These are phyloP conservation scores for Phaenicophaeus curvirostris DNA, from an alignment of 2,797 vertebrate genomes.

Conservation along the genomic window DNA sequence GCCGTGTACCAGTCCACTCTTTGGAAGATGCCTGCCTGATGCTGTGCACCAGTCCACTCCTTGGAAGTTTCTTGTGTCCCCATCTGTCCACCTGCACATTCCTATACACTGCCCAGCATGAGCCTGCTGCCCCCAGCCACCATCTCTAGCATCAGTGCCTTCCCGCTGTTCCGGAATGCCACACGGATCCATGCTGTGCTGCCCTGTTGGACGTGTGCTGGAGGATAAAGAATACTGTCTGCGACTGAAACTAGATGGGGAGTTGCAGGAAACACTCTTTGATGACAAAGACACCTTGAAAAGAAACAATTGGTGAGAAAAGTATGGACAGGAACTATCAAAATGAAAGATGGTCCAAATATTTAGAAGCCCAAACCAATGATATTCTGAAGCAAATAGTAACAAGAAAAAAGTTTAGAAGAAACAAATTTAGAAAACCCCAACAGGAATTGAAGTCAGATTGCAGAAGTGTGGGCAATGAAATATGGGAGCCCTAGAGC, in stretches of 20 bases:
- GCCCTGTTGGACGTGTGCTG: accelerated
- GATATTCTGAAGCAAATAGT: not conserved
- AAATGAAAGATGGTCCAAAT: not conserved
- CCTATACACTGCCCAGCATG: accelerated
- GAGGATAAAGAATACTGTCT: accelerated
- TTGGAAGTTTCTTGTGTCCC: not conserved
- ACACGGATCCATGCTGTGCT: accelerated
- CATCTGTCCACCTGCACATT: accelerated
- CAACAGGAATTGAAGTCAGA: too few relatives aligned
- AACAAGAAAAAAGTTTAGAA: not conserved
- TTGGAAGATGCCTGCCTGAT: too few relatives aligned
- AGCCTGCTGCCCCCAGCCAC: not conserved
- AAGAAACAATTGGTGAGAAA: not conserved
- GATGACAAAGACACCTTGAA: not conserved
- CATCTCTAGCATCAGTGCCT: not conserved
- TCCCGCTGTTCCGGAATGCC: not conserved
- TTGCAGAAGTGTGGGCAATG: accelerated
- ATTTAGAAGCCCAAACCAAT: not conserved
- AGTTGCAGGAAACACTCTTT: not conserved
- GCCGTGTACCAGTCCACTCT: too few relatives aligned
- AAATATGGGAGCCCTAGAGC: accelerated
- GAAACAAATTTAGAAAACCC: not conserved
- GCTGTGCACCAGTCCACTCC: too few relatives aligned
- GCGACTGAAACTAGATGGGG: accelerated
- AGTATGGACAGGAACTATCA: not conserved